Conservation (phyloP, 2,113 vertebrate species). For the Rhinopomastus cyanomelas region DNA sequence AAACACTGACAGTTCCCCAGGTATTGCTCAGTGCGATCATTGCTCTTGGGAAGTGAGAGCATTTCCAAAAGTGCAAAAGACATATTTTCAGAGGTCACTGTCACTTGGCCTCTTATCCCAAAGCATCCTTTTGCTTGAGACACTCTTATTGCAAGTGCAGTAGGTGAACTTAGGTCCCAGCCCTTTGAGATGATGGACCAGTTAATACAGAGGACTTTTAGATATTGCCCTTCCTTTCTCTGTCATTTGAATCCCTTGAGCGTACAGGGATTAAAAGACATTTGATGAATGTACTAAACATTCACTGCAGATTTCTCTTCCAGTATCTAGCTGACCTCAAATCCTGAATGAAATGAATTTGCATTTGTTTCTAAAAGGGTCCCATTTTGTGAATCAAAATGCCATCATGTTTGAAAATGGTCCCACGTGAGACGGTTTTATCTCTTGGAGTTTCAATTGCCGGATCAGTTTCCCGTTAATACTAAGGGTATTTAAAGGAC, state of each 20-base stretch:
- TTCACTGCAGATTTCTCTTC: constrained; percentile 17
- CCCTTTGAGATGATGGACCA: neutral
- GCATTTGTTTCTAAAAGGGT: constrained; percentile 41
- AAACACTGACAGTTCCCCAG: neutral
- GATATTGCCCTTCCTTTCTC: constrained; percentile 26
- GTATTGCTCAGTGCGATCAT: neutral
- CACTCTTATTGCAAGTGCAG: neutral
- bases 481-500: constrained; percentile 63
- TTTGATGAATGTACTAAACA: constrained; percentile 2
- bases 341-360: constrained; percentile 41
- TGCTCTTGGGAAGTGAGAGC: neutral
- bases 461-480: constrained; percentile 52
- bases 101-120: neutral
- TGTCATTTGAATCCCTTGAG: neutral
- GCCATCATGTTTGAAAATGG: constrained; percentile 40
- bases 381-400: constrained; percentile 48
- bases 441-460: constrained; percentile 42
- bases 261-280: constrained; percentile 5
- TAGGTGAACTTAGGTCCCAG: constrained; percentile 5
- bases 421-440: neutral
- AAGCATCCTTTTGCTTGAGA: neutral
- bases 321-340: constrained; percentile 33
- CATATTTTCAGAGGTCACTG: neutral
- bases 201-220: neutral
- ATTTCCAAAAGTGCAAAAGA: rapidly evolving